Percentiles rank a stretch among this genome's conserved stretches.
phyloP scores from a whole-genome alignment of 92 coral and sea anemone genomes.

The Scolanthus callimorphus region DNA sequence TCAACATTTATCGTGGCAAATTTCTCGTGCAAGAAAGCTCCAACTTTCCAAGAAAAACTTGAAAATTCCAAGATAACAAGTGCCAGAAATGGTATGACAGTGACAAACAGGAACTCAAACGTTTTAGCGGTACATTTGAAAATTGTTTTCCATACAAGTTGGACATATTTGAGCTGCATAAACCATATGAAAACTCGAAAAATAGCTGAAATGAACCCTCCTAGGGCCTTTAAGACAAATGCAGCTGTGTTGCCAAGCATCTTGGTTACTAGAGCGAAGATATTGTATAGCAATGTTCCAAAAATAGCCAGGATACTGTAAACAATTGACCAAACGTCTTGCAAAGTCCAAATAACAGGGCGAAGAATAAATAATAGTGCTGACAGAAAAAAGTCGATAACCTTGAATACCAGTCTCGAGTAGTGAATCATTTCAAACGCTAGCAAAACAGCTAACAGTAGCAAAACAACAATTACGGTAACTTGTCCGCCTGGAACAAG shows the following conservation, averaged over 20 bases:
- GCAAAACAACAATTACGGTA: slow-evolving; percentile 31
- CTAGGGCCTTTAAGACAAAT: slow-evolving; percentile 17
- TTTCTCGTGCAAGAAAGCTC: slow-evolving; percentile 27
- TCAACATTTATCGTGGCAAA: slow-evolving; percentile 25
- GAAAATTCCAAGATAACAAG: slow-evolving; percentile 5
- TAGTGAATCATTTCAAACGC: slow-evolving; percentile 17
- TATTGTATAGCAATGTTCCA: slow-evolving; percentile 3
- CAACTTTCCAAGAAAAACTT: background rate
- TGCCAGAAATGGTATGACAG: slow-evolving; percentile 40
- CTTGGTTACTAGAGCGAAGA: slow-evolving; percentile 1
- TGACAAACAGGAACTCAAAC: slow-evolving; percentile 29
- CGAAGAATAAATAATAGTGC: slow-evolving; percentile 24
- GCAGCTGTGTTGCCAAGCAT: background rate
- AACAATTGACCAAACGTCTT: slow-evolving; percentile 28
- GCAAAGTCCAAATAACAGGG: slow-evolving; percentile 38
- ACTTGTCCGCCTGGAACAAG: slow-evolving; percentile 52
- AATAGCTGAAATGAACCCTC: slow-evolving; percentile 35
- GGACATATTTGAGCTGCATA: slow-evolving; percentile 30
- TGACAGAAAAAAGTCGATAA: slow-evolving; percentile 20
- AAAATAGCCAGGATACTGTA: slow-evolving; percentile 22
- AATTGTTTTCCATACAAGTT: slow-evolving; percentile 21
- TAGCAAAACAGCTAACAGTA: slow-evolving; percentile 18
- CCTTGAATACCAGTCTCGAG: slow-evolving; percentile 29
- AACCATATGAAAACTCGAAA: slow-evolving; percentile 29
- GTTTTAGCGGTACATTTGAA: slow-evolving; percentile 6